Evolutionary conservation across 2,113 vertebrate species (phyloP).

Genomic region (Rhea pennata): DNA sequence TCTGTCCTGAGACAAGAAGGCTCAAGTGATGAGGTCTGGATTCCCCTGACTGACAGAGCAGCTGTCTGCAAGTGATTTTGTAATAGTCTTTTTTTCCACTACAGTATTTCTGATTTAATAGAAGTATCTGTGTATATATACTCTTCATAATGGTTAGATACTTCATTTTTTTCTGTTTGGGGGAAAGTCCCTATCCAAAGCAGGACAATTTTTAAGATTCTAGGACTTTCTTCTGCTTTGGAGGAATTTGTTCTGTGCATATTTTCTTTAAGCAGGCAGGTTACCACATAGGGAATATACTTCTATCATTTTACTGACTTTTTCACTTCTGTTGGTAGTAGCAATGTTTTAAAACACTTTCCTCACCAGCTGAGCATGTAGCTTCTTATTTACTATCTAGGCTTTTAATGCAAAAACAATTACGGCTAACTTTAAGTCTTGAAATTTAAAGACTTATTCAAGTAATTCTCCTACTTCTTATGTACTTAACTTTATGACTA

Average conservation of each 20-base stretch:
- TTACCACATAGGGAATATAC: background rate
- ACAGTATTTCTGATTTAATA: background rate
- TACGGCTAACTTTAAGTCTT: background rate
- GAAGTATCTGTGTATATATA: background rate
- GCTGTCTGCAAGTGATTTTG: background rate
- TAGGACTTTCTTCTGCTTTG: background rate
- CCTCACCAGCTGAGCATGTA: background rate
- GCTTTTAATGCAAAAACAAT: background rate
- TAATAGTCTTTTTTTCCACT: background rate
- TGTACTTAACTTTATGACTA: background rate
- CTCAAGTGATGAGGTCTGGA: background rate
- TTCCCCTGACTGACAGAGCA: slow-evolving; percentile 2
- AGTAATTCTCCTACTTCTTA: no score
- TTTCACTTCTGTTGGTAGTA: background rate
- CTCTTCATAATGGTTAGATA: background rate
- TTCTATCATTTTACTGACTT: background rate
- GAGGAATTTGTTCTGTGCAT: background rate
- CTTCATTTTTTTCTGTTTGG: background rate
- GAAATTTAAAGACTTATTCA: background rate
- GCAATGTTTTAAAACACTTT: background rate
- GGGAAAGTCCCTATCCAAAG: background rate
- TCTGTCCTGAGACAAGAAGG: background rate
- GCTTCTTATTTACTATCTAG: background rate
- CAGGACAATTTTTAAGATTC: background rate
- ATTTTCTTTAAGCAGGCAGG: background rate